Evolutionary conservation across 2,888 invertebrate species (phyloP).

Genomic region (Mechanitis mazaeus): DNA sequence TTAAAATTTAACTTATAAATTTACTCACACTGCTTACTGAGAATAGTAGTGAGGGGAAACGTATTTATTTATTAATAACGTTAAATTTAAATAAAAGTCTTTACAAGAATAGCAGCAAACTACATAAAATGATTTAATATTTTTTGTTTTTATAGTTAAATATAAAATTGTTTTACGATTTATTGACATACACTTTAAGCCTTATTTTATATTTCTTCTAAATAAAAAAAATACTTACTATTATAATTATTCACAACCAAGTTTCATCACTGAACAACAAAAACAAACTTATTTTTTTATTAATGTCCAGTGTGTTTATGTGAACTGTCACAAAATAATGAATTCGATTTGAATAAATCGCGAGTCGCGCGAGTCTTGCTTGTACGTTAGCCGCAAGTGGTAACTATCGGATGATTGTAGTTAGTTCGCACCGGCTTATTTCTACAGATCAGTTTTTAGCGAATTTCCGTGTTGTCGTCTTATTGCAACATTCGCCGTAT

Average conservation of each 20-base stretch:
- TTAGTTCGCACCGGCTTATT: slow-evolving; percentile 58
- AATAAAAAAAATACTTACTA: not conserved
- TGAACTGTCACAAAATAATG: slow-evolving; percentile 13
- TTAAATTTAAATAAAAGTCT: no score
- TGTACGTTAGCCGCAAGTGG: slow-evolving; percentile 59
- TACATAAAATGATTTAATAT: no score
- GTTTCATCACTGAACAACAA: slow-evolving; percentile 21
- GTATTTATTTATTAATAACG: no score
- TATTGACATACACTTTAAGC: not conserved
- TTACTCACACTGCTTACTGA: no score
- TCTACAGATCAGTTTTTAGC: slow-evolving; percentile 49
- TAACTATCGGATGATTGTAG: slow-evolving; percentile 61
- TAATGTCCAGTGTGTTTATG: not conserved
- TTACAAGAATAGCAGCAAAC: no score
- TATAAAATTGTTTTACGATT: no score
- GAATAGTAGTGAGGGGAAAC: no score
- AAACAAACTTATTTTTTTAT: slow-evolving; percentile 1
- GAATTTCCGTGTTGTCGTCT: slow-evolving; percentile 46
- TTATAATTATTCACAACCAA: slow-evolving; percentile 24
- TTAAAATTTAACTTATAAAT: no score
- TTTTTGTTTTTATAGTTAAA: no score
- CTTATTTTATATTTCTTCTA: not conserved
- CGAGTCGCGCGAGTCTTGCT: slow-evolving; percentile 34
- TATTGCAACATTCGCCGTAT: slow-evolving; percentile 13
- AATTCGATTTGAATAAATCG: slow-evolving; percentile 33